These are phyloP conservation scores for Caenorhabditis brenneri DNA, from an alignment of 1,140 invertebrate species.

Conservation along the genomic window DNA sequence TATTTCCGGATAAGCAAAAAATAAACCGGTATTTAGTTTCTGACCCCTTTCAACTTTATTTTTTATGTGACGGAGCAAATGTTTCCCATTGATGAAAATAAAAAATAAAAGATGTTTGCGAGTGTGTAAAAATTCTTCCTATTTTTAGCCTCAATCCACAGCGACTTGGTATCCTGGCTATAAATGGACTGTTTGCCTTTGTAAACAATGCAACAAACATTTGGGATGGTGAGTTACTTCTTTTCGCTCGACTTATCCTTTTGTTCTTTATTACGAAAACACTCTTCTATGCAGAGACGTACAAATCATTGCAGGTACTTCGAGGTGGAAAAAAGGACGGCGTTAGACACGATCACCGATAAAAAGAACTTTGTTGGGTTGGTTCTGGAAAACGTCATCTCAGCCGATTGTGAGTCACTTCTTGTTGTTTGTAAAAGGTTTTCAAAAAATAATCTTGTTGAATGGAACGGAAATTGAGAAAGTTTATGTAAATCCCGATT, in stretches of 20 bases:
- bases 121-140: background rate
- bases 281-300: background rate
- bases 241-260: background rate
- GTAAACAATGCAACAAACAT: conserved; percentile 20
- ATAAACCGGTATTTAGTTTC: too few species aligned
- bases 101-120: background rate
- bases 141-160: conserved; percentile 36
- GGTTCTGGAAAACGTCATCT: conserved; percentile 45
- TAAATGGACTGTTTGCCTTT: conserved; percentile 47
- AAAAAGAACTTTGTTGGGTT: conserved; percentile 41
- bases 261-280: background rate
- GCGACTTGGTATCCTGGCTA: conserved; percentile 43
- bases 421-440: background rate
- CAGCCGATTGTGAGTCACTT: conserved; percentile 47
- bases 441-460: background rate
- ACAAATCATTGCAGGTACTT: conserved; percentile 41
- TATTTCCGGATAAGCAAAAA: too few species aligned
- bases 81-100: too few species aligned
- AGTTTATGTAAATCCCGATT: background rate
- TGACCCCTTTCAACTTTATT: too few species aligned
- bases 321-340: background rate
- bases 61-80: too few species aligned
- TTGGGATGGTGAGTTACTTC: conserved; percentile 44
- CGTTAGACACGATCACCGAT: background rate
- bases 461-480: background rate